Base-by-base conservation (phyloP, 2,113 vertebrate species). In the Axis porcinus region DNA sequence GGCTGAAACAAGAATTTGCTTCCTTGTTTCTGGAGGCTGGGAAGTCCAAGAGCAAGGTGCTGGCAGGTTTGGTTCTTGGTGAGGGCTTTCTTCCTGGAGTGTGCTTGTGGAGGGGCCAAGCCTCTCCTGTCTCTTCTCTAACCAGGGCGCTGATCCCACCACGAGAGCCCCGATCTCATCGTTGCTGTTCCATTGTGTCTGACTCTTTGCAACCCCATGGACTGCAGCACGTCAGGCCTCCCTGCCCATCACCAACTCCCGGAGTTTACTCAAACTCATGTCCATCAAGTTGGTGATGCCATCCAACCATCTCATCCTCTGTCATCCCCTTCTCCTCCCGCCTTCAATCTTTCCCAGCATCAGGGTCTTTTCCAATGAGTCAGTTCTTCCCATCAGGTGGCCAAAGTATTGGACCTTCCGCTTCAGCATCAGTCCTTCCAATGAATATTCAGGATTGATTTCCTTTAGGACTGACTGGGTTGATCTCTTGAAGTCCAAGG, bases 221-320 rank as follows among this genome's bases (percentile, higher is more conserved):
- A 70, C 1, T 1, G n/a, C 67, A 70, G 67, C n/a, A 70, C 0
- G 0, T 2, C 1, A 0, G n/a, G n/a, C n/a, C n/a, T 36, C 17
- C 5, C 67, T 36, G 67, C 40, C 67, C 11, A 11, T 70, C 67
- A 70, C 5, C n/a, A 70, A 23, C 10, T 40, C n/a, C 67, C 5
- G 2, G 67, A 70, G n/a, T 40, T 23, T 1, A 70, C n/a, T 36
- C n/a, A 40, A 70, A 70, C 19, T 40, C 67, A 40, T 23, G n/a
- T 70, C 67, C 67, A 70, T 12, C 2, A 19, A 70, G 67, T 40
- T 0, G 5, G 67, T 70, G 67, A 70, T 70, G 19, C 67, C 67
- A 40, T 70, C 19, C 67, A 70, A 12, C 67, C 67, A 70, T 36
- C 67, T 23, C 67, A 36, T 70, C n/a, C 19, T 36, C 67, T 36